Evolutionary conservation across 2,797 vertebrate genomes (phyloP).

Genomic region (Eidolon dupreanum): DNA sequence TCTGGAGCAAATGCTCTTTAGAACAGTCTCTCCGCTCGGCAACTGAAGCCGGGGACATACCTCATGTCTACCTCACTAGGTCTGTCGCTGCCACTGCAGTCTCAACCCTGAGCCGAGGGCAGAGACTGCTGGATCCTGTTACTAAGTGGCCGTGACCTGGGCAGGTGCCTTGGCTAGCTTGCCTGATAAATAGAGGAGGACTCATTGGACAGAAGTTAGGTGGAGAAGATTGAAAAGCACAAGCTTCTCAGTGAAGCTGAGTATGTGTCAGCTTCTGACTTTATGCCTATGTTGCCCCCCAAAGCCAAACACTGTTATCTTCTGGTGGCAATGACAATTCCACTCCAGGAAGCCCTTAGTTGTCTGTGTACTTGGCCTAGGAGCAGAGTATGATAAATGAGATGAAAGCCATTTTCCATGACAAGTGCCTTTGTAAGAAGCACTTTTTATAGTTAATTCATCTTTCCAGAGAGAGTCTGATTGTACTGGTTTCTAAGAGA

Average conservation of each 20-base stretch:
- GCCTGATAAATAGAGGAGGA: not conserved
- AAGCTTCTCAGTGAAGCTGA: not conserved
- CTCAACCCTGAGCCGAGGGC: not conserved
- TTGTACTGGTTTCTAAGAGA: not conserved
- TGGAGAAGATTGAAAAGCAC: not conserved
- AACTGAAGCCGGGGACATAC: not conserved
- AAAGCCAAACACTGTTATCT: not conserved
- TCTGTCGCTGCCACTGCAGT: not conserved
- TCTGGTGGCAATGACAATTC: not conserved
- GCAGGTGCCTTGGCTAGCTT: not conserved
- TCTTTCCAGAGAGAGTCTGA: constrained; percentile 9
- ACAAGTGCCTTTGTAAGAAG: not conserved
- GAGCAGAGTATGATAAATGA: not conserved
- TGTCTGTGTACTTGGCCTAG: not conserved
- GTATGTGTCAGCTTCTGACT: not conserved
- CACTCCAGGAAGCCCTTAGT: not conserved
- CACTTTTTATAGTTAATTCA: not conserved
- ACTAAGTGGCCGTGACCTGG: not conserved
- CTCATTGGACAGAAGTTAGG: not conserved
- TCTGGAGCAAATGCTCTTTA: not conserved
- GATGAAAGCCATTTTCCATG: not conserved
- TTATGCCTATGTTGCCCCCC: not conserved
- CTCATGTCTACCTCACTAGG: not conserved
- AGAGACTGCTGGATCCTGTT: not conserved
- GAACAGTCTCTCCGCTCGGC: not conserved